Conservation (phyloP, 2,888 invertebrate species). For the Pilophorus perplexus region DNA sequence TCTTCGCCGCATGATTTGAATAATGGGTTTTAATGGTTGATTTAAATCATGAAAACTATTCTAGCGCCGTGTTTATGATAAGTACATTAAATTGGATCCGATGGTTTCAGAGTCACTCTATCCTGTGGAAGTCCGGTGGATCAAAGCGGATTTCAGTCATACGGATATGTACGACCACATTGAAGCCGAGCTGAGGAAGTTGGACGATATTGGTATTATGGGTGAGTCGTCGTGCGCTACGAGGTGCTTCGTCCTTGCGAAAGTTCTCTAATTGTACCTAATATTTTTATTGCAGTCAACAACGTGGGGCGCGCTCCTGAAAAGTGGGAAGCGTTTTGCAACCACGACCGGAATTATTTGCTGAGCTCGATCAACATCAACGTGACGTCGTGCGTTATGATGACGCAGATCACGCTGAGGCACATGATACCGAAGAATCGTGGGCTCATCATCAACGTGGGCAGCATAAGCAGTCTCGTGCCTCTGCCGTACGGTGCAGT, state of each 20-base stretch:
- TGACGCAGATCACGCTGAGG: slow-evolving; percentile 27
- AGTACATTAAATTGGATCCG: too few relatives aligned
- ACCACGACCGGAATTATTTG: not conserved
- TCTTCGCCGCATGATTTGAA: too few relatives aligned
- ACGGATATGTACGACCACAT: slow-evolving; percentile 11
- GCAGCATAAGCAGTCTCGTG: slow-evolving; percentile 18
- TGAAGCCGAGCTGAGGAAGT: slow-evolving; percentile 1
- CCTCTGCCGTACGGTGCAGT: slow-evolving; percentile 29
- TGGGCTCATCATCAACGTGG: slow-evolving; percentile 35
- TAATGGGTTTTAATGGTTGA: too few relatives aligned
- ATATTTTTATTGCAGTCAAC: slow-evolving; percentile 17
- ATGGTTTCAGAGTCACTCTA: not conserved
- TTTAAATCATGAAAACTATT: too few relatives aligned
- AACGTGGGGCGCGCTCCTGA: slow-evolving; percentile 24
- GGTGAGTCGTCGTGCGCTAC: too few relatives aligned
- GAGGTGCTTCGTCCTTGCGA: too few relatives aligned
- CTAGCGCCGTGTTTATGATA: too few relatives aligned
- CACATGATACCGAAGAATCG: slow-evolving; percentile 20
- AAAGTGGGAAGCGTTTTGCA: slow-evolving; percentile 16
- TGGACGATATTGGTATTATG: slow-evolving; percentile 29
- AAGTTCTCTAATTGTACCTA: too few relatives aligned
- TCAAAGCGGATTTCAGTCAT: slow-evolving; percentile 17
- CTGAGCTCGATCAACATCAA: slow-evolving; percentile 17
- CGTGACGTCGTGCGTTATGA: slow-evolving; percentile 20
- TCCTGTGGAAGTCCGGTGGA: slow-evolving; percentile 21